These are phyloP conservation scores for Osmoderma eremita DNA, from an alignment of 2,888 invertebrate genomes.

Conservation along the genomic window DNA sequence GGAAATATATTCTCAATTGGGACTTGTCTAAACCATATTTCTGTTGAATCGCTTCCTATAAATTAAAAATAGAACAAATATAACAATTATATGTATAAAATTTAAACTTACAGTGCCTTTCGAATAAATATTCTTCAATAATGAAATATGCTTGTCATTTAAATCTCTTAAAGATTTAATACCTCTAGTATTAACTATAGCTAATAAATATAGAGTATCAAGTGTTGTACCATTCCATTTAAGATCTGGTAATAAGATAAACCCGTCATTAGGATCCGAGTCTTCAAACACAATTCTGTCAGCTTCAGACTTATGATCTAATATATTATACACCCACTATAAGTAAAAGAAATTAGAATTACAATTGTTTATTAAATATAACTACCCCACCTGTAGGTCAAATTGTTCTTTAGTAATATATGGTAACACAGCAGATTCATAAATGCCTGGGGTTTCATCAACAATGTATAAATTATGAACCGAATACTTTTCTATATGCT, in stretches of 20 bases:
- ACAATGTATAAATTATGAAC: constrained; percentile 79
- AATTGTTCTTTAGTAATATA: constrained; percentile 79
- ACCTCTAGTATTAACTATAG: constrained; percentile 77
- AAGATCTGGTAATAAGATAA: constrained; percentile 90
- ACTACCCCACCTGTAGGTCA: constrained; percentile 75
- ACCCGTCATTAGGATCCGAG: constrained; percentile 80
- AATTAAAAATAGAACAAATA: constrained; percentile 49
- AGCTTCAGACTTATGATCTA: constrained; percentile 89
- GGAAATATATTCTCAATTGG: constrained; percentile 85
- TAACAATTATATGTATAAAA: neutral
- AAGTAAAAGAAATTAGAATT: constrained; percentile 56
- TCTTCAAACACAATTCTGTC: constrained; percentile 90
- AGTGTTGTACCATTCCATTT: constrained; percentile 90
- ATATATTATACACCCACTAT: constrained; percentile 97
- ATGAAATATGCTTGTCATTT: constrained; percentile 77
- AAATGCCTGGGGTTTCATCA: constrained; percentile 85
- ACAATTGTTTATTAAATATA: neutral
- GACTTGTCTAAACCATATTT: constrained; percentile 78
- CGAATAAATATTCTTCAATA: constrained; percentile 83
- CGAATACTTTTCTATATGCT: constrained; percentile 89
- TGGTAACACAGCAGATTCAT: constrained; percentile 81
- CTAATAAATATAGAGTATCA: constrained; percentile 86
- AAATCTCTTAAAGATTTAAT: constrained; percentile 90
- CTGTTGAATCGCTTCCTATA: constrained; percentile 77
- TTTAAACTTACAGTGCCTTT: constrained; percentile 73